phyloP scores from a whole-genome alignment of 1,140 invertebrate species.

The Lepidurus arcticus region DNA sequence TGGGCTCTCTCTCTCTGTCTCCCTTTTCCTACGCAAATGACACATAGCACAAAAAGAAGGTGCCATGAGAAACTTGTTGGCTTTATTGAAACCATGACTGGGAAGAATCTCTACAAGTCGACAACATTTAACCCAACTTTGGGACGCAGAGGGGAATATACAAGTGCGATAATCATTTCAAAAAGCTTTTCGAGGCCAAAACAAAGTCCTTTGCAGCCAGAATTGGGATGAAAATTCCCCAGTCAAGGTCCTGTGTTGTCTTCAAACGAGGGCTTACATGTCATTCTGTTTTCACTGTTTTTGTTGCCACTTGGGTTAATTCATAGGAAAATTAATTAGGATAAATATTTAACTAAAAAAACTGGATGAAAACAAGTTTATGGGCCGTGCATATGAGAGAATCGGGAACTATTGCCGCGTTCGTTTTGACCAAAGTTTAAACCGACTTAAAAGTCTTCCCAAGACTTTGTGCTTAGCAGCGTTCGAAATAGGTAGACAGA shows the following conservation, averaged over 20 bases:
- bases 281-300: no score
- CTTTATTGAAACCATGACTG: constrained; percentile 19
- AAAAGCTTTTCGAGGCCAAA: not conserved
- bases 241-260: not conserved
- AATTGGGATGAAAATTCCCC: not conserved
- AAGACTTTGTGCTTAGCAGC: no score
- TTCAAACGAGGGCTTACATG: no score
- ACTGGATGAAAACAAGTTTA: no score
- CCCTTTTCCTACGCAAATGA: constrained; percentile 10
- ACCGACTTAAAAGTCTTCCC: no score
- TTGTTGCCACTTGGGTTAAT: no score
- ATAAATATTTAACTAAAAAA: no score
- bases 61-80: constrained; percentile 21
- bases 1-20: not conserved
- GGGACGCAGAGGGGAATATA: not conserved
- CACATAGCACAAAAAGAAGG: constrained; percentile 15
- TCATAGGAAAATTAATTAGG: no score
- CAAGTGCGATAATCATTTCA: not conserved
- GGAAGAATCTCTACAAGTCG: constrained; percentile 14
- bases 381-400: no score
- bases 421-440: no score
- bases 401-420: no score
- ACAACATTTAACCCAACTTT: constrained; percentile 8
- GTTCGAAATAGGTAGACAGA: no score
- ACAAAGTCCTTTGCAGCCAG: not conserved